Base-by-base conservation (phyloP, 2,888 invertebrate species). In the Eremobia ochroleuca region DNA sequence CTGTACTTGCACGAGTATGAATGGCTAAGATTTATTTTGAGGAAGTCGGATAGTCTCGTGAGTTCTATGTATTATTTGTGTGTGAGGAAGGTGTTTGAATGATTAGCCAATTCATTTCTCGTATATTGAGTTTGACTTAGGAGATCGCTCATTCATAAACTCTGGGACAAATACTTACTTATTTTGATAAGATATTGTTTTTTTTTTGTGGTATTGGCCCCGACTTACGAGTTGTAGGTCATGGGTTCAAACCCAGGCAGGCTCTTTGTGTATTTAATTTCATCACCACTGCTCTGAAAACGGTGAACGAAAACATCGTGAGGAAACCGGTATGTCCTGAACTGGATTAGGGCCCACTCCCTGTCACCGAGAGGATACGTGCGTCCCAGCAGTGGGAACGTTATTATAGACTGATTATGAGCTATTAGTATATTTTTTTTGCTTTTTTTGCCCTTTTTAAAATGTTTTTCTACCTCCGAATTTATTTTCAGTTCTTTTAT, bases 1-100 rank as follows among this genome's bases (percentile, higher is more conserved):
- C 68, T 71, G 43, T 49, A 72, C 55, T 43, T 81, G 55, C 43
- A 59, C n/a, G 3, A 59, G 18, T 46, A 34, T 21, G n/a, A 21
- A 58, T 61, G 40, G 58, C 72, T 67, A 49, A 84, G 80, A 79
- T 55, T 15, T 70, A 40, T 49, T 81, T 68, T 34, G 43, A 46
- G 2, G 43, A 79, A 68, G 40, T 79, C 3, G 11, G 21, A 13
- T 46, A 40, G 37, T n/a, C 5, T 21, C 11, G 11, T 11, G 21
- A 34, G 31, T 61, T 61, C 34, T 11, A 61, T 61, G 31, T 21
- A 31, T 31, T 31, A 4, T 28, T 0, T 6, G 28, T 58, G 1
- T 8, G 1, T 59, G 31, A 59, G 18, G 18, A 31, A 13, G 11
- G 18, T 55, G n/a, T 8, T 52, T n/a, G 40, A 5, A 37, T 37